Percentiles rank a stretch among this genome's conserved stretches.
Conservation (phyloP, 2,797 vertebrate genomes). For the Argentina silus region DNA sequence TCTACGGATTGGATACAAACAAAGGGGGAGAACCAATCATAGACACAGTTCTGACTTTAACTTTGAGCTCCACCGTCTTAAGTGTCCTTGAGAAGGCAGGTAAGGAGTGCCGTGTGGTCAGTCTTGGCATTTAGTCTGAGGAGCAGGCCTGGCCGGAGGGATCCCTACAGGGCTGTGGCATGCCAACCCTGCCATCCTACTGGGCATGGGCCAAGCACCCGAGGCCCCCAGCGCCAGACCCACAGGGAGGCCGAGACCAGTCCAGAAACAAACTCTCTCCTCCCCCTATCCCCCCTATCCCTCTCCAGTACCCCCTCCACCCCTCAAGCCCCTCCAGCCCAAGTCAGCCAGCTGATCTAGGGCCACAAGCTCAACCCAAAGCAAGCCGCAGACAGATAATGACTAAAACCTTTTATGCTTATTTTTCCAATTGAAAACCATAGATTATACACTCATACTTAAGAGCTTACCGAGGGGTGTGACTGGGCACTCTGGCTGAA, state of each 20-base stretch:
- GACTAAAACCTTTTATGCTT: constrained; percentile 74
- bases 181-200: constrained; percentile 49
- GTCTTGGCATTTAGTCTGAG: constrained; percentile 63
- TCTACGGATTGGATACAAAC: neutral
- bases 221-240: constrained; percentile 57
- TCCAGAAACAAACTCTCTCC: constrained; percentile 47
- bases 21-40: neutral
- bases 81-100: constrained; percentile 18
- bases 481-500: constrained; percentile 58
- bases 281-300: constrained; percentile 29
- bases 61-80: no score
- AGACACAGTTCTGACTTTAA: no score
- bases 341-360: constrained; percentile 60
- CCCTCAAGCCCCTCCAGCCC: constrained; percentile 35
- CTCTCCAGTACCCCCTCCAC: constrained; percentile 24
- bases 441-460: constrained; percentile 75
- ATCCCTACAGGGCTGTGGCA: constrained; percentile 57
- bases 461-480: constrained; percentile 68
- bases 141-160: constrained; percentile 56
- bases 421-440: constrained; percentile 72
- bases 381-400: constrained; percentile 65
- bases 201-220: constrained; percentile 57
- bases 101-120: constrained; percentile 46
- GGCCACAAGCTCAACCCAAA: constrained; percentile 64
- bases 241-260: constrained; percentile 56